These are phyloP conservation scores for Diplosoma virens DNA, from an alignment of 23 tunicate species.

Conservation along the genomic window DNA sequence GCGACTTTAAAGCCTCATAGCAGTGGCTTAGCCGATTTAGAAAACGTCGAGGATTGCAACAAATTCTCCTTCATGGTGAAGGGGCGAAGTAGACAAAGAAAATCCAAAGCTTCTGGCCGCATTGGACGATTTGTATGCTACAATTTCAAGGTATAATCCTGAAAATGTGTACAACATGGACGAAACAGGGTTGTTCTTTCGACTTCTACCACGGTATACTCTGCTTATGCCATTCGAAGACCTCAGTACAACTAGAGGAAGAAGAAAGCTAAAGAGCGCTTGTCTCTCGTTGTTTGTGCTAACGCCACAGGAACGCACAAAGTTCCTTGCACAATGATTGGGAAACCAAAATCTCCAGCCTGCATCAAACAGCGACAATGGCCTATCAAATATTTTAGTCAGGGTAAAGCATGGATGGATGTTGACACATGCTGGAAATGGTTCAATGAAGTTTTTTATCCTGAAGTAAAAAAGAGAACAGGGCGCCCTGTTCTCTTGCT, in stretches of 20 bases:
- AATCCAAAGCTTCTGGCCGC: conserved; percentile 39
- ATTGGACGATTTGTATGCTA: conserved; percentile 17
- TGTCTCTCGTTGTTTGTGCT: conserved; percentile 36
- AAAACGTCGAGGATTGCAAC: conserved; percentile 44
- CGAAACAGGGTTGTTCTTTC: conserved; percentile 61
- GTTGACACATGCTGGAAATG: conserved; percentile 41
- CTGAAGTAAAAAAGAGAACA: conserved; percentile 39
- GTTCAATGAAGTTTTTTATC: conserved; percentile 42
- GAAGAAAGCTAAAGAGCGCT: too few relatives aligned
- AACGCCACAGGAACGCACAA: conserved; percentile 55
- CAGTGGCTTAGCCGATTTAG: conserved; percentile 55
- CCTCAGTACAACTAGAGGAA: too few relatives aligned
- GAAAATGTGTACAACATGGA: conserved; percentile 67
- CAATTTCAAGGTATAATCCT: conserved; percentile 47
- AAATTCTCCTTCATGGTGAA: conserved; percentile 44
- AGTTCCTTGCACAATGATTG: conserved; percentile 40
- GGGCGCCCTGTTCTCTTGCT: conserved; percentile 37
- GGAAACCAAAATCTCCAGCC: conserved; percentile 45
- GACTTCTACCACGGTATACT: conserved; percentile 42
- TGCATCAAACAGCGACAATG: conserved; percentile 32
- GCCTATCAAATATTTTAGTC: conserved; percentile 38
- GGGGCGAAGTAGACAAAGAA: conserved; percentile 52
- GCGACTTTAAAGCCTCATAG: conserved; percentile 28
- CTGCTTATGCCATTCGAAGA: conserved; percentile 32
- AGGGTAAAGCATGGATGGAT: conserved; percentile 52